Evolutionary conservation across 2,888 invertebrate species (phyloP).

Genomic region (Tenthredo distinguenda): DNA sequence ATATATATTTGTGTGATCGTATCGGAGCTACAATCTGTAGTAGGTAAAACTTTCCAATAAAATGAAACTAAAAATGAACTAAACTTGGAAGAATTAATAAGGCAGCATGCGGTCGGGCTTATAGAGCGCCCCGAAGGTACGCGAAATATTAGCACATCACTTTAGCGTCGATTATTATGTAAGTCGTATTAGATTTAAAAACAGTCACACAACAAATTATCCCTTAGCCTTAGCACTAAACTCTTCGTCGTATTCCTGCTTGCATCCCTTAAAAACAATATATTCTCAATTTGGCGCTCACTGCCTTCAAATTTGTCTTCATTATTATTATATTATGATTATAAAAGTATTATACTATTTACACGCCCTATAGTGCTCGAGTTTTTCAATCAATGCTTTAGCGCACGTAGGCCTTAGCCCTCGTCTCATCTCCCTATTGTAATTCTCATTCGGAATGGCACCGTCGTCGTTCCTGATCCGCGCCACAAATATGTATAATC

Average conservation of each 20-base stretch:
- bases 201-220: background rate
- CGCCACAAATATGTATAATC: background rate
- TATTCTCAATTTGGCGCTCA: background rate
- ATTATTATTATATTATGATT: conserved; percentile 58
- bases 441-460: conserved; percentile 26
- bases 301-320: conserved; percentile 24
- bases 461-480: conserved; percentile 11
- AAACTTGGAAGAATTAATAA: conserved; percentile 47
- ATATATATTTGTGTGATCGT: background rate
- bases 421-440: background rate
- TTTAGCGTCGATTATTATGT: conserved; percentile 42
- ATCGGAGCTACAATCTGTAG: background rate
- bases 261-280: conserved; percentile 27
- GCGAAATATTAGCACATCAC: conserved; percentile 41
- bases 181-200: conserved; percentile 10
- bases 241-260: conserved; percentile 22
- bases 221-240: background rate
- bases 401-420: conserved; percentile 8
- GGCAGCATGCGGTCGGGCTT: conserved; percentile 46
- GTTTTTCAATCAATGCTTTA: conserved; percentile 46
- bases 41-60: background rate
- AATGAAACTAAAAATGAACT: conserved; percentile 28
- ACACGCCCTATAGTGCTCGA: conserved; percentile 64
- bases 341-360: conserved; percentile 69
- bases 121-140: conserved; percentile 35